These are phyloP conservation scores for Heliornis fulica DNA, from an alignment of 2,113 vertebrate species.

Conservation along the genomic window DNA sequence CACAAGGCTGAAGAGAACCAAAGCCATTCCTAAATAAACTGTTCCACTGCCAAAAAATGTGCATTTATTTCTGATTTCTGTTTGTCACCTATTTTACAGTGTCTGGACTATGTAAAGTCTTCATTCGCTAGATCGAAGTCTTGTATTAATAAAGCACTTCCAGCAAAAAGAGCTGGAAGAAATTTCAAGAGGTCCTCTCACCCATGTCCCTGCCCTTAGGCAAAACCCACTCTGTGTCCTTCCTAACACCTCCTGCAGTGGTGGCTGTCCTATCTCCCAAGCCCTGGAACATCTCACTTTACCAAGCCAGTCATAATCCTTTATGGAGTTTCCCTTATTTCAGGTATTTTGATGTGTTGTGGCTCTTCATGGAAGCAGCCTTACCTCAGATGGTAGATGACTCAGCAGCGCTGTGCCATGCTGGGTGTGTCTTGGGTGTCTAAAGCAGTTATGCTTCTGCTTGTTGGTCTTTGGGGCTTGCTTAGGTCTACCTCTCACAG, in stretches of 20 bases:
- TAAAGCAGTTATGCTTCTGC: background rate
- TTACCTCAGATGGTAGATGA: background rate
- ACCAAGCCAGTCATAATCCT: background rate
- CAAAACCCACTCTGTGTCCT: background rate
- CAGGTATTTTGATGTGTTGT: background rate
- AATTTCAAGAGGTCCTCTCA: background rate
- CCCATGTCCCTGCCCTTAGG: background rate
- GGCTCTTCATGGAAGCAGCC: background rate
- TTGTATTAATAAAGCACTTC: background rate
- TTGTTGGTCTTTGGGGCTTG: background rate
- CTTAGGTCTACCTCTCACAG: background rate
- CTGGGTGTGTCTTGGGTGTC: background rate
- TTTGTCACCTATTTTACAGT: background rate
- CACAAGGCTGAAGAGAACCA: background rate
- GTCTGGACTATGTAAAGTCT: background rate
- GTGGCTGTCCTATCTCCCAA: background rate
- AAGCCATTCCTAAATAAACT: background rate
- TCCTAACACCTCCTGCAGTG: background rate
- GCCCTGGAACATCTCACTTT: background rate
- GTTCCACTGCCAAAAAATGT: background rate
- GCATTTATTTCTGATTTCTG: background rate
- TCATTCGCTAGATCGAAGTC: background rate
- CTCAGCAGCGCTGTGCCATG: background rate
- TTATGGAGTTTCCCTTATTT: background rate
- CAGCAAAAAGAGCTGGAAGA: background rate